Conservation (phyloP, 2,797 vertebrate genomes). For the Helicolenus hilgendorfi region DNA sequence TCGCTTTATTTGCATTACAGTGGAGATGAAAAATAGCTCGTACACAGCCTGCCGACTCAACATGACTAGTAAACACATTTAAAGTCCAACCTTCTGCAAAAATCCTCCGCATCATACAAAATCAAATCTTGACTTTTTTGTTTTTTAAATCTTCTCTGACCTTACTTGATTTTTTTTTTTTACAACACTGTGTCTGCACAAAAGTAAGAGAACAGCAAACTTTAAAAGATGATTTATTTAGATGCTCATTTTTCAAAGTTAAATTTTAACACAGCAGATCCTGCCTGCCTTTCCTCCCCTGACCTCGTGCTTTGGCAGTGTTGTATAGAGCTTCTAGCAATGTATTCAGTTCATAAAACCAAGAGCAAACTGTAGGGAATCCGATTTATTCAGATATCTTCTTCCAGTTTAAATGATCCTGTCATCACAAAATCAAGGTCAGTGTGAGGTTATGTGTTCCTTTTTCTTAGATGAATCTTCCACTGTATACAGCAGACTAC, state of each 20-base stretch:
- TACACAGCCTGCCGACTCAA: conserved; percentile 41
- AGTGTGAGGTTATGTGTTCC: neutral
- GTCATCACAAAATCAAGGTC: neutral
- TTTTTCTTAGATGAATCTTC: neutral
- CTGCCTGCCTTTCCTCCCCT: neutral
- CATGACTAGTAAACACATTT: conserved; percentile 33
- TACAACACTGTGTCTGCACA: neutral
- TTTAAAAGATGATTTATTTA: neutral
- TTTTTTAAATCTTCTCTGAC: conserved; percentile 16
- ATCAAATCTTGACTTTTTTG: neutral
- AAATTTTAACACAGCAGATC: neutral
- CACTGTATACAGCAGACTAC: neutral
- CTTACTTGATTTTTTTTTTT: neutral
- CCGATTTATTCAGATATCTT: neutral
- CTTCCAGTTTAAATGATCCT: neutral
- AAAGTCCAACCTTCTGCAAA: neutral
- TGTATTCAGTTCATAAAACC: neutral
- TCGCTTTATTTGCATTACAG: conserved; percentile 62
- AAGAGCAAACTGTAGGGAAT: neutral
- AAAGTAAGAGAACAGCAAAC: neutral
- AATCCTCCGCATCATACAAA: neutral
- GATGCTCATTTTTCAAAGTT: neutral
- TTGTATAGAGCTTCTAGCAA: neutral
- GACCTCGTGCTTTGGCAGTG: neutral
- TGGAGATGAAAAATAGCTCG: conserved; percentile 38